Evolutionary conservation across 2,888 invertebrate genomes (phyloP).

Genomic region (Leptopilina drosophilae): DNA sequence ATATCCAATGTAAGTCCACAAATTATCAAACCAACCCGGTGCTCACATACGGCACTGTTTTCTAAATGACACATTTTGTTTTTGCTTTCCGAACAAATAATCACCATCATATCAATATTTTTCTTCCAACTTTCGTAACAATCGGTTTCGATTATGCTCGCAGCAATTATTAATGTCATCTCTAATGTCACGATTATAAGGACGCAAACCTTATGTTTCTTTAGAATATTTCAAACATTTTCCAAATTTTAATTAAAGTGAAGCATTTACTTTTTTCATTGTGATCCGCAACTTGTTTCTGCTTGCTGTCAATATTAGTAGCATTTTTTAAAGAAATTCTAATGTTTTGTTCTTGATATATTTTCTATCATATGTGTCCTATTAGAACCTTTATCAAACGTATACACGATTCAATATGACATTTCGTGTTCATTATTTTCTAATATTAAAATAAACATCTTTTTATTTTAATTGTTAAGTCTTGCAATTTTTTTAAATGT

Average conservation of each 20-base stretch:
- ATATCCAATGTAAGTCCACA: constrained; percentile 87
- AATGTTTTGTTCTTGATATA: too few relatives aligned
- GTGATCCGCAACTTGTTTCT: too few relatives aligned
- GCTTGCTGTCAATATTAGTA: too few relatives aligned
- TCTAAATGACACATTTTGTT: constrained; percentile 42
- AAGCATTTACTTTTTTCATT: not conserved
- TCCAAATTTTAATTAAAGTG: not conserved
- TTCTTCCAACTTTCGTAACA: constrained; percentile 38
- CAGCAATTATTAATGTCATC: constrained; percentile 57
- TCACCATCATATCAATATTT: constrained; percentile 25
- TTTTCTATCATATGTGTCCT: too few relatives aligned
- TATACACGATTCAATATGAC: too few relatives aligned
- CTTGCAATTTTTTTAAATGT: too few relatives aligned
- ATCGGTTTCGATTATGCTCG: constrained; percentile 71
- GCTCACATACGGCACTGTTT: constrained; percentile 46
- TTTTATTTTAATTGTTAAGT: too few relatives aligned
- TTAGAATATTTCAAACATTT: not conserved
- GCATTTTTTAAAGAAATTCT: too few relatives aligned
- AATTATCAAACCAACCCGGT: constrained; percentile 80
- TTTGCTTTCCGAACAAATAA: constrained; percentile 25
- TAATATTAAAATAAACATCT: too few relatives aligned
- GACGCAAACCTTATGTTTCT: not conserved
- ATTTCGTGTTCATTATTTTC: too few relatives aligned
- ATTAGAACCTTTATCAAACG: too few relatives aligned
- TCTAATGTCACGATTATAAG: constrained; percentile 19